phyloP scores from a whole-genome alignment of 1,140 invertebrate genomes.

The Oncopodura yosiiana region DNA sequence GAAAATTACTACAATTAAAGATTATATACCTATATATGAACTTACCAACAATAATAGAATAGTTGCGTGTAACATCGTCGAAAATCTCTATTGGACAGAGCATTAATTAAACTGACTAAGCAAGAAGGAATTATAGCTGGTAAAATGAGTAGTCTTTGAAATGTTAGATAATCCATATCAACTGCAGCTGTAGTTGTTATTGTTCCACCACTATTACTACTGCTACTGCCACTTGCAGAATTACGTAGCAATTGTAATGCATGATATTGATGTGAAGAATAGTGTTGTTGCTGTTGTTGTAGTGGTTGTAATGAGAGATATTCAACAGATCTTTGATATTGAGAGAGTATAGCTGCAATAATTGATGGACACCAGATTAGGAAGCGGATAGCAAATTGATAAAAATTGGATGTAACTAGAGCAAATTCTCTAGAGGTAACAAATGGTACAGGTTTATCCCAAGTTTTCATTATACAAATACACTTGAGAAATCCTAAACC shows the following conservation, averaged over 20 bases:
- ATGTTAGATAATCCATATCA: slow-evolving; percentile 2
- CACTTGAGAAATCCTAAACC: slow-evolving; percentile 34
- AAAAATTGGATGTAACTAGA: slow-evolving; percentile 30
- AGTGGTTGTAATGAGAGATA: not conserved
- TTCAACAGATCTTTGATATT: slow-evolving; percentile 10
- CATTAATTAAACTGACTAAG: slow-evolving; percentile 30
- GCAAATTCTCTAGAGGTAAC: slow-evolving; percentile 33
- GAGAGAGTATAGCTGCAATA: slow-evolving; percentile 18
- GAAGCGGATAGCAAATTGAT: slow-evolving; percentile 29
- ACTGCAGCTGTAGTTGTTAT: not conserved
- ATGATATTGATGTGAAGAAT: not conserved
- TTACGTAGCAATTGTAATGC: not conserved
- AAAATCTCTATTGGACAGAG: slow-evolving; percentile 32
- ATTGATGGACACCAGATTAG: slow-evolving; percentile 32
- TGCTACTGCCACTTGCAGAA: not conserved
- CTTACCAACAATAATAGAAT: slow-evolving; percentile 74
- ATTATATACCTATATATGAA: too few relatives aligned
- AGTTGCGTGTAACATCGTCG: slow-evolving; percentile 60
- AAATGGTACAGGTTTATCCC: slow-evolving; percentile 32
- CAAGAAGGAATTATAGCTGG: slow-evolving; percentile 32
- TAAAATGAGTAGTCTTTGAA: slow-evolving; percentile 31
- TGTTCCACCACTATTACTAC: not conserved
- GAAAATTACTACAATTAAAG: too few relatives aligned
- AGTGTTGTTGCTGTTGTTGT: not conserved
- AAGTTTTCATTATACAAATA: slow-evolving; percentile 30